A percentile compares a stretch with the other conserved stretches of the same genome.
Conservation (phyloP, 2,113 vertebrate genomes). For the Ammodytes marinus region DNA sequence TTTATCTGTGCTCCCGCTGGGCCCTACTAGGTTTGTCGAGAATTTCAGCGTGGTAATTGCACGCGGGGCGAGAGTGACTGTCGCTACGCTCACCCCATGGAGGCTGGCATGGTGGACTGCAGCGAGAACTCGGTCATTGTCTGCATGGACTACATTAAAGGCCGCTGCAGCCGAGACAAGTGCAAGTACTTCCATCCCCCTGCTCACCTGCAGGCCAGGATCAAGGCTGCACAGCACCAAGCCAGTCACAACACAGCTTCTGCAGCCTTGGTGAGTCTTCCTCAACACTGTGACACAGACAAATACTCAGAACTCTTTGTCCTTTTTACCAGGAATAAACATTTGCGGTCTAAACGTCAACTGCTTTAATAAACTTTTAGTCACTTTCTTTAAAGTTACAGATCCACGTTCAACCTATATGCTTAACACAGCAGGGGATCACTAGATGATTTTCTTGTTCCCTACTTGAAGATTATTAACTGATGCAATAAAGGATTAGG, state of each 20-base stretch:
- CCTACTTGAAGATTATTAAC: conserved; percentile 29
- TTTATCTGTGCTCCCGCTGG: conserved; percentile 3
- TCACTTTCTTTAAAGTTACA: background rate
- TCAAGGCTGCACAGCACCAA: conserved; percentile 98
- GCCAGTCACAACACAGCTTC: conserved; percentile 92
- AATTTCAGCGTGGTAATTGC: conserved; percentile 98
- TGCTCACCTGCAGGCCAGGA: conserved; percentile 97
- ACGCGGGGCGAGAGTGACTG: conserved; percentile 98
- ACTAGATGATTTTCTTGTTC: conserved; percentile 21
- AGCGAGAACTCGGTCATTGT: conserved; percentile 98
- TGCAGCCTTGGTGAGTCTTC: conserved; percentile 89
- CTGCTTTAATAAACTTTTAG: background rate
- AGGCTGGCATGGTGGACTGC: conserved; percentile 96
- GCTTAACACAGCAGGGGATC: conserved; percentile 4
- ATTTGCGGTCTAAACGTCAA: background rate
- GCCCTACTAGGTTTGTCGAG: conserved; percentile 92
- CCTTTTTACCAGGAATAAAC: background rate
- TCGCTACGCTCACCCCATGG: conserved; percentile 96
- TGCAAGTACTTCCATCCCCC: conserved; percentile 99
- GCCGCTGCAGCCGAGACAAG: conserved; percentile 97
- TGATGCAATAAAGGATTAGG: conserved; percentile 32
- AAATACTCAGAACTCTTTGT: background rate
- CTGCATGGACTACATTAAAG: conserved; percentile 99
- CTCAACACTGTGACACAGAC: background rate
- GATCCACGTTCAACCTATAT: background rate